Percentiles rank a stretch among this genome's conserved stretches.
Evolutionary conservation across 2,113 vertebrate species (phyloP).

Genomic region (Alligator mississippiensis): DNA sequence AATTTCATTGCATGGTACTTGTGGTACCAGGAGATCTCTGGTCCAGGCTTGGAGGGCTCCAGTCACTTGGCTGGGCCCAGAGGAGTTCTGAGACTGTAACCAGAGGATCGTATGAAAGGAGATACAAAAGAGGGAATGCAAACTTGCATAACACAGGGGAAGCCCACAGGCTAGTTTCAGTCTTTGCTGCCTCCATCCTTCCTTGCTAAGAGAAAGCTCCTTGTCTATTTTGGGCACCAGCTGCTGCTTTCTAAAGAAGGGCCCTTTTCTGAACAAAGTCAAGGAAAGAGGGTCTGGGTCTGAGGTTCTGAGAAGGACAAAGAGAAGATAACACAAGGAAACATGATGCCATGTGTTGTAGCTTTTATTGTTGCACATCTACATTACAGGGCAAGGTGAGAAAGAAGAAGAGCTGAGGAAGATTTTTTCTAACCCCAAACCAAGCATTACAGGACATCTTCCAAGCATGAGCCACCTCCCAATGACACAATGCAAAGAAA

Average conservation of each 20-base stretch:
- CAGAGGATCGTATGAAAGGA: no score
- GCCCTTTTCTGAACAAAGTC: neutral
- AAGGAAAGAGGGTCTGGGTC: rapidly evolving
- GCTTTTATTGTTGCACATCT: slow-evolving; percentile 57
- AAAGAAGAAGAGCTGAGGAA: neutral
- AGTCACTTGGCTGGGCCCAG: no score
- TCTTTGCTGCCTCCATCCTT: neutral
- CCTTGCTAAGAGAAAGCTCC: neutral
- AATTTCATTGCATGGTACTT: no score
- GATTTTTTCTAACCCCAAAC: neutral
- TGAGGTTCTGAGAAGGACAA: rapidly evolving
- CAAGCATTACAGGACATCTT: neutral
- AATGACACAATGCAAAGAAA: neutral
- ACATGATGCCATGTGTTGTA: neutral
- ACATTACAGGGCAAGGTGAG: neutral
- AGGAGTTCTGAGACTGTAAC: no score
- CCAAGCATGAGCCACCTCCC: neutral
- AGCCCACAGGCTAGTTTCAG: neutral
- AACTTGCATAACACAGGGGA: no score
- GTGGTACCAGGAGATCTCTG: no score
- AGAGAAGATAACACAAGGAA: neutral
- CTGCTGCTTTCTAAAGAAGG: neutral
- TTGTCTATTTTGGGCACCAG: neutral
- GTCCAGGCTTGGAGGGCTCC: no score
- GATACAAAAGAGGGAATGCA: neutral